Evolutionary conservation across 2,888 invertebrate species (phyloP).

Genomic region (Caenorhabditis sp.): DNA sequence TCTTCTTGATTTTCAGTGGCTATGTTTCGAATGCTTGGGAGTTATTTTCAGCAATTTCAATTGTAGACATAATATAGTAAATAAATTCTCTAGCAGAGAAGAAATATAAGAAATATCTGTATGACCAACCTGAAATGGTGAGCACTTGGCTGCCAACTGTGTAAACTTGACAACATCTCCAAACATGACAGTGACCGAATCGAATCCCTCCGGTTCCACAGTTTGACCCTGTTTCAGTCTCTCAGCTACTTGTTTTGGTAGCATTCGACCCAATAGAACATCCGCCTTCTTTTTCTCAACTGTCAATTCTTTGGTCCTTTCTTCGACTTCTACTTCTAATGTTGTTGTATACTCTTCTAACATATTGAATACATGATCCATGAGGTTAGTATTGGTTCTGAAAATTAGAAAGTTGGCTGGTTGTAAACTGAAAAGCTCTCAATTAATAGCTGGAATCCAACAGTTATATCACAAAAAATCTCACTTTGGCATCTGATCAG

Average conservation of each 20-base stretch:
- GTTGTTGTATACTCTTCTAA: slow-evolving; percentile 64
- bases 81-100: too few species aligned
- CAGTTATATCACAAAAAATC: background rate
- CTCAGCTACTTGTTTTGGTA: slow-evolving; percentile 66
- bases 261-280: slow-evolving; percentile 61
- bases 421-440: too few species aligned
- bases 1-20: too few species aligned
- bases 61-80: too few species aligned
- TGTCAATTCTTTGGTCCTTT: slow-evolving; percentile 59
- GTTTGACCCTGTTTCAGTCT: slow-evolving; percentile 63
- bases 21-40: too few species aligned
- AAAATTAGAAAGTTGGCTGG: too few species aligned
- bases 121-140: slow-evolving; percentile 60
- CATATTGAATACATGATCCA: slow-evolving; percentile 68
- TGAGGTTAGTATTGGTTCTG: slow-evolving; percentile 50
- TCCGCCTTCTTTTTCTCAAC: slow-evolving; percentile 67
- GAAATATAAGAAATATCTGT: too few species aligned
- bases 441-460: too few species aligned
- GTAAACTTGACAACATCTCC: slow-evolving; percentile 68
- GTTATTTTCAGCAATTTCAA: too few species aligned
- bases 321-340: slow-evolving; percentile 60
- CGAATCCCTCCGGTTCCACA: slow-evolving; percentile 67
- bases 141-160: slow-evolving; percentile 59
- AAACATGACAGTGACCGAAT: slow-evolving; percentile 65
- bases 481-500: slow-evolving; percentile 24